Evolutionary conservation across 2,113 vertebrate species (phyloP), one percentile per base, ranked within the genome.

Genomic region (Barbus barbus): DNA sequence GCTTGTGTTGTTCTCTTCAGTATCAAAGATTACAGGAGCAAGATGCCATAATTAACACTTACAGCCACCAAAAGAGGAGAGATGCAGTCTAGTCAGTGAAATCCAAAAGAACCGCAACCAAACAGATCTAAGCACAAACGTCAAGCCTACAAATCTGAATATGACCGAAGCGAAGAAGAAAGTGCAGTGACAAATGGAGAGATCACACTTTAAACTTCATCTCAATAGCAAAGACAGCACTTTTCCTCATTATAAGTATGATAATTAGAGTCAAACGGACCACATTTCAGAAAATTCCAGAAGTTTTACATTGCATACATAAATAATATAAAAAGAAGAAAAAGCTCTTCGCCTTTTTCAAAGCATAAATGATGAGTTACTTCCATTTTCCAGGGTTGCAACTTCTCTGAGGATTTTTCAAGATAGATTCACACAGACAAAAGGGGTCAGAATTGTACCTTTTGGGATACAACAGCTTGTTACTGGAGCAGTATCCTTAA

Each of bases 21-120:
- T 31, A 46, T 81, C 13, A 78, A n/a, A 41, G 85, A 89, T 83
- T 72, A 74, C 71, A 79, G 80, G 83, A 85, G 86, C 87, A 75
- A 28, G 61, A 88, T 85, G 85, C 87, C 86, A 81, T 92, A 91
- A 92, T 92, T 90, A 91, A 67, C 88, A 82, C 87, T 83, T 78
- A 14, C 58, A 81, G 51, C 28, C 31, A 53, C 51, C 79, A 60
- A 53, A 82, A 41, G 53, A 87, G 86, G 87, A 86, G 88, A 88
- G 87, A 87, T 86, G 76, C 58, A 75, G 86, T 88, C 89, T 28
- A 73, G 79, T 83, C 82, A 86, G 81, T 60, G 72, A 46, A 22
- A 86, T 88, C 80, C 81, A 28, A 72, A 48, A 36, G 26, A 77
- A 67, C 8, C 22, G 11, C 74, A 83, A n/a, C 38, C 82, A 75